Percentiles rank a stretch among this genome's conserved stretches.
phyloP scores from a whole-genome alignment of 2,888 invertebrate genomes.

The Sinelater perroti region DNA sequence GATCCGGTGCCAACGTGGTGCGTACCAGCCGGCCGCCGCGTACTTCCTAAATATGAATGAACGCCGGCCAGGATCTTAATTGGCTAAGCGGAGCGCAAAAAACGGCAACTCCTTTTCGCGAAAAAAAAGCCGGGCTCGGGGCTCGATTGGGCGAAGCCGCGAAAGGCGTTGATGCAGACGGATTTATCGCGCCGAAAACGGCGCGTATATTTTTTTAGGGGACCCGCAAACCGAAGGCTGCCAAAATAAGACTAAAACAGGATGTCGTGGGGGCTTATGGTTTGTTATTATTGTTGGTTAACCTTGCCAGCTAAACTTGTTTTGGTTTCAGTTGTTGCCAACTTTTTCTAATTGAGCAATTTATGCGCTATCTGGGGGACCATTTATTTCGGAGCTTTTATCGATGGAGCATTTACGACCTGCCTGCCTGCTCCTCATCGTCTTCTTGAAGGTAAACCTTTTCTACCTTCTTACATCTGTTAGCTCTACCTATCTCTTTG shows the following conservation, averaged over 20 bases:
- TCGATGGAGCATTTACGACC: too few relatives aligned
- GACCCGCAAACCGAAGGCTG: slow-evolving; percentile 31
- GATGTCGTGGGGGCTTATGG: slow-evolving; percentile 41
- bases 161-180: slow-evolving; percentile 38
- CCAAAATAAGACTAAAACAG: slow-evolving; percentile 38
- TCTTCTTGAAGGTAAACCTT: too few relatives aligned
- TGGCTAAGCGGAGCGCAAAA: slow-evolving; percentile 42
- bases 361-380: too few relatives aligned
- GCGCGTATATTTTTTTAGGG: slow-evolving; percentile 18
- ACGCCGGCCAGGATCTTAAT: slow-evolving; percentile 40
- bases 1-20: slow-evolving; percentile 35
- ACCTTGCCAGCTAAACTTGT: slow-evolving; percentile 37
- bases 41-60: slow-evolving; percentile 43
- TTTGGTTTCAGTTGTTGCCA: slow-evolving; percentile 12
- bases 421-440: too few relatives aligned
- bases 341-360: slow-evolving; percentile 18
- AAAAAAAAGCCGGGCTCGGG: slow-evolving; percentile 28
- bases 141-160: slow-evolving; percentile 39
- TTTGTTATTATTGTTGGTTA: slow-evolving; percentile 41
- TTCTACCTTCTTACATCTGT: too few relatives aligned
- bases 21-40: slow-evolving; percentile 38
- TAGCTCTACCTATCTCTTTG: too few relatives aligned
- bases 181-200: slow-evolving; percentile 33
- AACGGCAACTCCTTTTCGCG: slow-evolving; percentile 43
- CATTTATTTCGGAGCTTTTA: too few relatives aligned